Percentiles rank a stretch among this genome's conserved stretches.
These are phyloP conservation scores for Zosterops lateralis DNA, from an alignment of 2,113 vertebrate genomes.

Conservation along the genomic window DNA sequence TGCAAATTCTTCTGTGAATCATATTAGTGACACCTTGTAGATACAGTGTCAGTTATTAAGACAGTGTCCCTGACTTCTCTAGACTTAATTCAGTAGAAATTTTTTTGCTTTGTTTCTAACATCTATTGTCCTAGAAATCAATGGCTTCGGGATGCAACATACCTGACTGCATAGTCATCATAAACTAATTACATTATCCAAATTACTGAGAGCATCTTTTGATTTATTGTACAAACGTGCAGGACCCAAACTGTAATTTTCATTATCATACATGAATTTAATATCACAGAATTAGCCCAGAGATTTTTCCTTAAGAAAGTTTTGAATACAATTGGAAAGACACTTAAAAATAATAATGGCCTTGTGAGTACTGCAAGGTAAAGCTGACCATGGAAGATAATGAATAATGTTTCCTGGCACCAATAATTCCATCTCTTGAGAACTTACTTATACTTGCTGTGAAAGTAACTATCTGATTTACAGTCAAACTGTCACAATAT, in stretches of 20 bases:
- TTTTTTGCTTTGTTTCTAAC: not conserved
- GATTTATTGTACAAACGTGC: not conserved
- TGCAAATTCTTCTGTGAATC: not conserved
- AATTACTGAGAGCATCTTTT: not conserved
- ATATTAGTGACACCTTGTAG: not conserved
- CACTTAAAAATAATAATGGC: not conserved
- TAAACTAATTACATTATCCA: not conserved
- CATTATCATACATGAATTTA: not conserved
- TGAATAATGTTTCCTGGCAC: not conserved
- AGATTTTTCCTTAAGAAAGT: not conserved
- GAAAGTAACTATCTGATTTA: constrained; percentile 18
- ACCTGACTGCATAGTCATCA: not conserved
- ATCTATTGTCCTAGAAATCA: not conserved
- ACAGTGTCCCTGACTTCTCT: not conserved
- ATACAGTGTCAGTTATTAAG: not conserved
- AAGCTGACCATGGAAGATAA: not conserved
- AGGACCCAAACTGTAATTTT: not conserved
- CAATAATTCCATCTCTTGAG: not conserved
- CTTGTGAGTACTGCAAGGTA: not conserved
- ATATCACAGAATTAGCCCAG: not conserved
- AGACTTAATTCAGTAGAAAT: not conserved
- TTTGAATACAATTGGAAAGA: not conserved
- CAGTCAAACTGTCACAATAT: not conserved
- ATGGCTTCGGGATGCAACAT: not conserved
- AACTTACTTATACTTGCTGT: not conserved